These are phyloP conservation scores for Nipponia nippon DNA, from an alignment of 2,113 vertebrate genomes.

Conservation along the genomic window DNA sequence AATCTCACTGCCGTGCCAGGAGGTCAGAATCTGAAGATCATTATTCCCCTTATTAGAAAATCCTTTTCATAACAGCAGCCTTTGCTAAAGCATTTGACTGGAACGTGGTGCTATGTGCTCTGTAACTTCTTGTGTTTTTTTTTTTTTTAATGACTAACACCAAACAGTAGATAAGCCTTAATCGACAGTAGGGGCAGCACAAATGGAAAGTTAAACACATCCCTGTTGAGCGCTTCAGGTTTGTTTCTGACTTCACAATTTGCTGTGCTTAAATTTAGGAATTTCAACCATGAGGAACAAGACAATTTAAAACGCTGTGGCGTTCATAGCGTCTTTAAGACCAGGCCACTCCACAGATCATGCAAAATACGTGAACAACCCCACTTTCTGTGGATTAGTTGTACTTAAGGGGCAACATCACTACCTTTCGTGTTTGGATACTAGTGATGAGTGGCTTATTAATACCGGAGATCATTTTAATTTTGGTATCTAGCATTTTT, in stretches of 20 bases:
- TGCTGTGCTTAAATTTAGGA: background rate
- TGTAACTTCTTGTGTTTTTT: background rate
- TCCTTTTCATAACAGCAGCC: constrained; percentile 48
- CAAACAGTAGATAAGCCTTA: constrained; percentile 48
- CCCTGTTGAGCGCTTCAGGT: background rate
- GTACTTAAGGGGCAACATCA: background rate
- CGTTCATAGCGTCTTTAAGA: background rate
- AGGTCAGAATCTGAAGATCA: constrained; percentile 75
- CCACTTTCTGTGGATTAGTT: background rate
- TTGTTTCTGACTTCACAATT: background rate
- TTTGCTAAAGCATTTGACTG: constrained; percentile 40
- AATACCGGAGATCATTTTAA: background rate
- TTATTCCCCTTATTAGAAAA: constrained; percentile 65
- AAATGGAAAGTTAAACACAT: constrained; percentile 55
- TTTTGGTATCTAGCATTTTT: background rate
- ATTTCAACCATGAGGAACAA: background rate
- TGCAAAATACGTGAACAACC: background rate
- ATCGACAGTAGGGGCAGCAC: constrained; percentile 31
- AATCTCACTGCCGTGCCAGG: constrained; percentile 69
- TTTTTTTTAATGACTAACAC: background rate
- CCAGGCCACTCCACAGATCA: background rate
- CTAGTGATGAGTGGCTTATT: background rate
- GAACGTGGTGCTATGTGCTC: background rate
- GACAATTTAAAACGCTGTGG: background rate
- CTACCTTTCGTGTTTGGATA: background rate